Conservation (phyloP, 2,797 vertebrate species). For the Avahi laniger region DNA sequence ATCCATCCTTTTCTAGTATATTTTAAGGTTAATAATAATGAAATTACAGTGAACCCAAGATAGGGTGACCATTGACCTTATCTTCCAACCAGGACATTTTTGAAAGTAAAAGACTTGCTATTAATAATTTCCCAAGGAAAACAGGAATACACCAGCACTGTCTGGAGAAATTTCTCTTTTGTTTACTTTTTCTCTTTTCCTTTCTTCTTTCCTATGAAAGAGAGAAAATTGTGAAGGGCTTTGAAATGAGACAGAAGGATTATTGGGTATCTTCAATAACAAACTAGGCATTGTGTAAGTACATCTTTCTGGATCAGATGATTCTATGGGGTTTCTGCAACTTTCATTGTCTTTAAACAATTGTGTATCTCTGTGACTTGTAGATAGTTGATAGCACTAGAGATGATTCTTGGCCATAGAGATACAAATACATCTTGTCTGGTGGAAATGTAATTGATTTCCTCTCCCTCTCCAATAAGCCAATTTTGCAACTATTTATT, state of each 20-base stretch:
- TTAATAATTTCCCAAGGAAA: slow-evolving; percentile 64
- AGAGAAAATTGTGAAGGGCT: not conserved
- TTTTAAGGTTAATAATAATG: not conserved
- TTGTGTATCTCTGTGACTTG: not conserved
- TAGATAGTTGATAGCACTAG: not conserved
- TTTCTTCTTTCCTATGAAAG: not conserved
- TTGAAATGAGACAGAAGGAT: not conserved
- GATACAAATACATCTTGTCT: not conserved
- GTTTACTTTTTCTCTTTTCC: not conserved
- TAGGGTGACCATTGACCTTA: not conserved
- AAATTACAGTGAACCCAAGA: not conserved
- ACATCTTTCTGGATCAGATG: not conserved
- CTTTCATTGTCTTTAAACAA: not conserved
- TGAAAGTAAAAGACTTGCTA: not conserved
- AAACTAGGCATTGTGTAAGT: not conserved
- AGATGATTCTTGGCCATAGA: not conserved
- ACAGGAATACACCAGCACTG: not conserved
- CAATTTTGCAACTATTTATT: not conserved
- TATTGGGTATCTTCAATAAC: not conserved
- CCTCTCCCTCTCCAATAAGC: not conserved
- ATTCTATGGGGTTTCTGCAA: not conserved
- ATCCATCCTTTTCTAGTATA: not conserved
- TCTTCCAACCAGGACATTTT: not conserved
- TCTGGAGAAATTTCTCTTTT: not conserved
- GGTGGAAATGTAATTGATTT: not conserved